Conservation (phyloP, 1,140 invertebrate genomes). For the Drosophila kikkawai region DNA sequence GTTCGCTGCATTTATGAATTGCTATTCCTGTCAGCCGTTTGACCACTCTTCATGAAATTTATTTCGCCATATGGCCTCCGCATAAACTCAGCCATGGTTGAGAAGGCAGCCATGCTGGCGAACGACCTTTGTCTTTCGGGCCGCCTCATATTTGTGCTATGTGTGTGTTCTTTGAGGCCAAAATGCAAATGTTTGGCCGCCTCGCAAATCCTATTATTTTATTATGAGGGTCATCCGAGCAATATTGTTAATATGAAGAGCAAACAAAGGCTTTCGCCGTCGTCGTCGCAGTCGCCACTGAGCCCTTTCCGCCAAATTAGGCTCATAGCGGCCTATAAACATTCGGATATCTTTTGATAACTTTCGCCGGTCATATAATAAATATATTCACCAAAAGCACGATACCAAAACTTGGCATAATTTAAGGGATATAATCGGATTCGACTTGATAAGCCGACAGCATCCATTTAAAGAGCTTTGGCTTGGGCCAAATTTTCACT, state of each 20-base stretch:
- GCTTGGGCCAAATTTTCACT: constrained; percentile 36
- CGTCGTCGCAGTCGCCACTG: neutral
- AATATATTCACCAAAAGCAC: constrained; percentile 22
- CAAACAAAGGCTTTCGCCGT: constrained; percentile 42
- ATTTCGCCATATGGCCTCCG: constrained; percentile 9
- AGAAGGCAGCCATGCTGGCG: constrained; percentile 28
- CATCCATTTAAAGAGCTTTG: constrained; percentile 29
- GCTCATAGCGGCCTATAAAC: constrained; percentile 26
- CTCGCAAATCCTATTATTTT: constrained; percentile 63
- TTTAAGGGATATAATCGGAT: constrained; percentile 37
- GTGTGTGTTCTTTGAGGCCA: constrained; percentile 55
- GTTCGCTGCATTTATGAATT: neutral
- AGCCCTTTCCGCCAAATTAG: constrained; percentile 3
- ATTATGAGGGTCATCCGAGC: constrained; percentile 60
- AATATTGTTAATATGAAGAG: constrained; percentile 60
- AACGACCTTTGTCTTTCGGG: constrained; percentile 48
- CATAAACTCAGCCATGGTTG: constrained; percentile 15
- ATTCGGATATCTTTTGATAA: constrained; percentile 47
- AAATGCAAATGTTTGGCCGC: constrained; percentile 59
- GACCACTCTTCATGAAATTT: neutral
- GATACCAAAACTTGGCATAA: constrained; percentile 22
- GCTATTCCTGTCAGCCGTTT: neutral
- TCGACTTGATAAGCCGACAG: constrained; percentile 35
- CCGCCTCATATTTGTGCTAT: constrained; percentile 49
- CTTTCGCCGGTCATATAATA: constrained; percentile 37